Base-by-base conservation (phyloP, 30 jellyfish, hydroid and myxozoan genomes). In the Turritopsis dohrnii region DNA sequence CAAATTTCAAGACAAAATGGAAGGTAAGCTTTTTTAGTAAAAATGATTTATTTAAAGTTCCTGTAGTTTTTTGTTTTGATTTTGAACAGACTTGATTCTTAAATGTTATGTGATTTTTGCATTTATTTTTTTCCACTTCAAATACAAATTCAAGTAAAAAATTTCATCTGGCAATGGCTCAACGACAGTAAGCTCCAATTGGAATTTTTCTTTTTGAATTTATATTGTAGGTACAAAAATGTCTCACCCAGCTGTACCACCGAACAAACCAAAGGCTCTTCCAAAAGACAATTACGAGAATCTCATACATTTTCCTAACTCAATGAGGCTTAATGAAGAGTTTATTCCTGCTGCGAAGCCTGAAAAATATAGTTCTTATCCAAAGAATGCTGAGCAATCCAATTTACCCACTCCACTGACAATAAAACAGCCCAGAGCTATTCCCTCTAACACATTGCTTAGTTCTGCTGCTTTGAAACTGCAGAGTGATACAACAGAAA, bases 271-370 rank as follows among this genome's bases (percentile, higher is more conserved):
- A 69, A 27, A 41, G 60, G 13, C 60, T 8, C 1, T 27, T 23
- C 30, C 77, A 19, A 69, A 1, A 27, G 77, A 69, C 31, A 9
- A 27, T 9, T 69, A 69, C 30, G 16, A 0, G 8, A 69, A 69
- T 27, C 17, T 69, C 0, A 19, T 8, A 27, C 77, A 23, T 69
- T 23, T 69, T n/a, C 30, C 77, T 69, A 23, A 8, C 16, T 17
- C 31, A 69, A 69, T 9, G 77, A 69, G 19, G 19, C 77, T 27
- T 1, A 29, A 74, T 74, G 83, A 74, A 74, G 83, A 74, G 41
- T 74, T 5, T 4, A 74, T 74, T n/a, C 65, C 83, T 7, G 83
- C 65, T 26, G 65, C 83, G 18, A 74, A 74, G 41, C 71, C 83
- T 13, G 60, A 21, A 20, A 52, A 17, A 24, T 21, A n/a, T 16